phyloP scores from a whole-genome alignment of 1,140 invertebrate genomes.

The Lerema accius region DNA sequence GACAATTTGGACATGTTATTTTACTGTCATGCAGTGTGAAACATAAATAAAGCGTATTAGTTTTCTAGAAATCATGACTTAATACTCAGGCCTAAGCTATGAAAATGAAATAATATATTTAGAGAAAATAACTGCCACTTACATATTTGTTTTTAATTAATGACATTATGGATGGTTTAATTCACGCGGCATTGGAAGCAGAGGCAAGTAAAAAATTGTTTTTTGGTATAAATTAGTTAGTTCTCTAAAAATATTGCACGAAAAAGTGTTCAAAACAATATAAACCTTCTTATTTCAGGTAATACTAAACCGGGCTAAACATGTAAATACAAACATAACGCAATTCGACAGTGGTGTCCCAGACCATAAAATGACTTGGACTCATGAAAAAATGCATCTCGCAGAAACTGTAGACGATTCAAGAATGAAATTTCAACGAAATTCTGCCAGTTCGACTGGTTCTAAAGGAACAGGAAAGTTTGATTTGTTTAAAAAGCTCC shows the following conservation, averaged over 20 bases:
- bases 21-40: slow-evolving; percentile 82
- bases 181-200: slow-evolving; percentile 83
- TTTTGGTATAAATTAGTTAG: slow-evolving; percentile 36
- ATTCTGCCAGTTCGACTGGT: slow-evolving; percentile 62
- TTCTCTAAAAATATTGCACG: slow-evolving; percentile 34
- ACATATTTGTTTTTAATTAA: slow-evolving; percentile 78
- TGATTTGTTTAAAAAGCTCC: slow-evolving; percentile 84
- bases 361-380: slow-evolving; percentile 82
- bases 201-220: slow-evolving; percentile 74
- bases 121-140: slow-evolving; percentile 69
- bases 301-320: slow-evolving; percentile 77
- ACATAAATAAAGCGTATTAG: slow-evolving; percentile 82
- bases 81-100: slow-evolving; percentile 73
- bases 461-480: slow-evolving; percentile 77
- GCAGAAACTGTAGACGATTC: slow-evolving; percentile 75
- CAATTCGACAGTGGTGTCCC: slow-evolving; percentile 75
- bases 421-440: slow-evolving; percentile 77
- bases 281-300: slow-evolving; percentile 59
- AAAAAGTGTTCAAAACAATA: slow-evolving; percentile 35
- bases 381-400: slow-evolving; percentile 77
- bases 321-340: slow-evolving; percentile 74
- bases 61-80: slow-evolving; percentile 81
- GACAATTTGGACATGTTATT: slow-evolving; percentile 82
- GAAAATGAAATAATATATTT: slow-evolving; percentile 78
- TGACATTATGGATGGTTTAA: slow-evolving; percentile 83